Base-by-base conservation (phyloP, 2,888 invertebrate species). In the Xylota segnis region DNA sequence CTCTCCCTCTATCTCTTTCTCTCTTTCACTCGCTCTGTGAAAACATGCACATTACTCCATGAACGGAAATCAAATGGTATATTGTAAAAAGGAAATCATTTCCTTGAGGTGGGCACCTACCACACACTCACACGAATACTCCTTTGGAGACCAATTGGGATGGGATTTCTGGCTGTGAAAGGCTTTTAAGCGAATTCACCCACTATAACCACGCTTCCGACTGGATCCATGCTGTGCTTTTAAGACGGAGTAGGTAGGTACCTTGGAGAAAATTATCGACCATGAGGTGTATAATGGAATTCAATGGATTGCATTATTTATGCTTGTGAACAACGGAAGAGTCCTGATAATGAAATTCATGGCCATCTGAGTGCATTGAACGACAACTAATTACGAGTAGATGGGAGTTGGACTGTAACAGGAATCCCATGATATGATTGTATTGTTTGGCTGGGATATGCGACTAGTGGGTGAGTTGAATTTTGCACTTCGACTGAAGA, bases 21-120 rank as follows among this genome's bases (percentile, higher is more conserved):
- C 32, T 32, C 6, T 32, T 32, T n/a, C n/a, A n/a, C n/a, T n/a
- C n/a, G n/a, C n/a, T n/a, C 5, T 4, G 32, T 4, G 3, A 58
- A 74, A 84, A 75, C 74, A 84, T 79, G 74, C 70, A 79, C 68
- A 74, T 84, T 79, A 52, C 74, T 79, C 58, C 58, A 58, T 16
- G 56, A 50, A 61, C 68, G 74, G 79, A 83, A 79, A 83, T 70
- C 83, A 83, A 83, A 79, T 83, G 68, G 54, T 54, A 68, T 78
- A 74, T 78, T 70, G 68, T 65, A 52, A 70, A 84, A 79, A 70
- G 63, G 63, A 79, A 75, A 79, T 84, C 32, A 75, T 79, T 84
- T 84, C 75, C 68, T 74, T 52, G 47, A 83, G 83, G 72, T 83
- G 40, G 29, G 14, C n/a, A 59, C 14, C 50, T 34, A 23, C 23